These are phyloP conservation scores for Trichogramma pretiosum DNA, from an alignment of 1,140 invertebrate genomes.

Conservation along the genomic window DNA sequence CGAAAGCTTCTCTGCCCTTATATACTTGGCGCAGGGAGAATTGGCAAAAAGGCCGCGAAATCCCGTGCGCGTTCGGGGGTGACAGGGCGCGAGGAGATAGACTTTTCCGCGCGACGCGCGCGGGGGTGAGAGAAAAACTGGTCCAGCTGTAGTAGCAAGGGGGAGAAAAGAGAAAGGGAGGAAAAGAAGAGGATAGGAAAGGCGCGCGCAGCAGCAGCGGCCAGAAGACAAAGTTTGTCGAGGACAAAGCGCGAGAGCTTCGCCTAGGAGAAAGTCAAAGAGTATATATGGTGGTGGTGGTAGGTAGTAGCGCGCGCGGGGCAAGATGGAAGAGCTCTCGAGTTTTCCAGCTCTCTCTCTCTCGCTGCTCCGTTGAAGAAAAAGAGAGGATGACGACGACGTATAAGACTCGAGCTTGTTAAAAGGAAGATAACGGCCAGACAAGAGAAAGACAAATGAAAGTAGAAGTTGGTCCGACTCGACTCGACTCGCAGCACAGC, in stretches of 20 bases:
- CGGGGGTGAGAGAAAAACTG: not conserved
- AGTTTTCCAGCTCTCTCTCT: too few relatives aligned
- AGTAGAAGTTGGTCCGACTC: too few relatives aligned
- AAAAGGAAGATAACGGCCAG: not conserved
- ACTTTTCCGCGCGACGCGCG: too few relatives aligned
- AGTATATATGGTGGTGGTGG: not conserved
- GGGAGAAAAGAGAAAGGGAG: not conserved
- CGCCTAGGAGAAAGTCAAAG: not conserved
- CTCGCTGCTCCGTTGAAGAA: too few relatives aligned
- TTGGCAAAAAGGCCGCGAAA: not conserved
- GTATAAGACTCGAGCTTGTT: not conserved
- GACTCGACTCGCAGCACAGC: too few relatives aligned
- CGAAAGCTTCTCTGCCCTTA: constrained; percentile 4
- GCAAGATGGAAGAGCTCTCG: not conserved
- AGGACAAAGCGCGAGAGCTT: not conserved
- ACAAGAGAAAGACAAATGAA: constrained; percentile 1
- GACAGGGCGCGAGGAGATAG: too few relatives aligned
- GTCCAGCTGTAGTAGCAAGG: not conserved
- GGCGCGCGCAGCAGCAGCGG: constrained; percentile 5
- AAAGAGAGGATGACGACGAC: not conserved
- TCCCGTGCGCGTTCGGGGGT: too few relatives aligned
- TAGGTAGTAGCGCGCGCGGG: not conserved
- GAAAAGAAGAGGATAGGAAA: not conserved
- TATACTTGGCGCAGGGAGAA: not conserved
- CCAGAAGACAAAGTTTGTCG: not conserved